Evolutionary conservation across 1,140 invertebrate genomes (phyloP), one percentile per base, ranked within the genome.

Genomic region (Pomacea maculata): DNA sequence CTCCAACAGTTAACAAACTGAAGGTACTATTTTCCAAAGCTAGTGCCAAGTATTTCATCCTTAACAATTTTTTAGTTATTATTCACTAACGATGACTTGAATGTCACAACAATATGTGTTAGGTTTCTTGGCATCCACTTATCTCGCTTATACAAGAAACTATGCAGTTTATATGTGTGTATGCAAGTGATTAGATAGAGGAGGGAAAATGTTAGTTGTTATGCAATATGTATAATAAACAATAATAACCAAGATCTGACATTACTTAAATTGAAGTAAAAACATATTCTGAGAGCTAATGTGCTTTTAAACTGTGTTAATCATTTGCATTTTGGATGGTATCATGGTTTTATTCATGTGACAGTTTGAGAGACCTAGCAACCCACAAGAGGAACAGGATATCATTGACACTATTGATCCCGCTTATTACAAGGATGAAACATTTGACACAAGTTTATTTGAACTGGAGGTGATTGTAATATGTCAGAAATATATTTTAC

Each of bases 361-460:
- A 17, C 57, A 61, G 57, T 61, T 83, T 71, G 82, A 85, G 70
- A 78, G 81, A 34, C 76, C 83, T 5, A 83, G 83, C 25, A 91
- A 94, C 89, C 92, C 93, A 84, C 89, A 94, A 88, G 92, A 94
- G n/a, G 95, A 96, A 88, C 94, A 95, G 87, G 94, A 95, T 87
- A 94, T 95, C 71, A 90, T 96, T 34, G 94, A 95, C 80, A 93
- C 93, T 21, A 95, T 95, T 72, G 94, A 95, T 86, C 88, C 92
- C 54, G 92, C 93, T 85, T 96, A 95, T 90, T 95, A 94, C 73
- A 92, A 89, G 11, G 91, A 93, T 86, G 92, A 92, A 71, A 89
- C 90, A 76, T 94, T 94, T 89, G 94, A 96, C 91, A 92, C 94
- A 2, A 94, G 94, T 86, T 89, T 94, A 80, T 94, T 94, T 88